Evolutionary conservation across 2,797 vertebrate species (phyloP), one percentile per base, ranked within the genome.

Genomic region (Mallotus villosus): DNA sequence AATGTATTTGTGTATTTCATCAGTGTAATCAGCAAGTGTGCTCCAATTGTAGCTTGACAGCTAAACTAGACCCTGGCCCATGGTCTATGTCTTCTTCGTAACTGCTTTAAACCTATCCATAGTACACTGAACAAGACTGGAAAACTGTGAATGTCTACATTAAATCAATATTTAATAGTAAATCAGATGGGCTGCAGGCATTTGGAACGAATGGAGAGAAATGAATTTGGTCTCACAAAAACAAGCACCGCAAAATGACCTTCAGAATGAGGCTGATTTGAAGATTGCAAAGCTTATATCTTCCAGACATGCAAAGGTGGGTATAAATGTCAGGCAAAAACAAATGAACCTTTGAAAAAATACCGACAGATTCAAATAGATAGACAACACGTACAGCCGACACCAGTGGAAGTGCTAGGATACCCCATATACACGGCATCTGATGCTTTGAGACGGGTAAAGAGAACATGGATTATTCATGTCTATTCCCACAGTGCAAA

Each of bases 401-500:
- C 78, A 78, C 63, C 55, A 46, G 67, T 80, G 76, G 82, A 72
- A 69, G 76, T 79, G 80, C 86, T 78, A 63, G 68, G 75, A 83
- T 76, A 80, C 14, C 9, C 8, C 58, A 17, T 77, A 74, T 29
- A 80, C 3, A 80, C 3, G 16, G 16, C 51, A 55, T 55, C 51
- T 17, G 83, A 74, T 83, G 74, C 77, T 85, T 72, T 76, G 79
- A 71, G 79, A 83, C 85, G 88, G 74, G 83, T 85, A 89, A 87
- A 88, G 86, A 84, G 81, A 86, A 75, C 90, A 93, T 93, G 86
- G 89, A 92, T 93, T 93, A 94, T 94, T 93, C 89, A 93, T 93
- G 88, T 74, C 79, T 87, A 86, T 91, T 90, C 89, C 87, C 89
- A 87, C 81, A 89, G 84, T 89, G 84, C 80, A 87, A 89, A 87